phyloP scores from a whole-genome alignment of 2,113 vertebrate species.

The Paradoxurus hermaphroditus region DNA sequence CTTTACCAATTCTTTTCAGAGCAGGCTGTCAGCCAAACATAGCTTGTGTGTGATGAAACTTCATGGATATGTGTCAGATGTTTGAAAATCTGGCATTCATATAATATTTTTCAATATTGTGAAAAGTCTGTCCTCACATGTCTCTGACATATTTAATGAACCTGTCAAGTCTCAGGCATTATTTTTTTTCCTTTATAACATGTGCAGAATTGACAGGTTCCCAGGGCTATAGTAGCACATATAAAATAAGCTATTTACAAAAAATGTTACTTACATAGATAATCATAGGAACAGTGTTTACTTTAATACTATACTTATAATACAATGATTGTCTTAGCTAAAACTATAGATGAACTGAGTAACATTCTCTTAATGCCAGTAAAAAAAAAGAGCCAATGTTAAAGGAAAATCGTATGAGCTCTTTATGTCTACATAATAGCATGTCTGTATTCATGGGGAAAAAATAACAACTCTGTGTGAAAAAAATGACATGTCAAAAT shows the following conservation, averaged over 20 bases:
- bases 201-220: background rate
- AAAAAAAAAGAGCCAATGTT: background rate
- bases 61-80: conserved; percentile 26
- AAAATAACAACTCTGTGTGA: background rate
- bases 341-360: background rate
- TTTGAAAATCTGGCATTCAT: conserved; percentile 36
- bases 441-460: background rate
- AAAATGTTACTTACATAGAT: background rate
- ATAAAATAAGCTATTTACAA: background rate
- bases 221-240: background rate
- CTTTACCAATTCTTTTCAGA: background rate
- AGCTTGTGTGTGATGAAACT: background rate
- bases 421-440: background rate
- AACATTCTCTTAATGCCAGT: background rate
- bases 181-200: background rate
- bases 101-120: conserved; percentile 36
- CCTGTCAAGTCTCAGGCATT: background rate
- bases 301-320: background rate
- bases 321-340: background rate
- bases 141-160: conserved; percentile 40
- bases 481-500: background rate
- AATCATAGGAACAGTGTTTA: background rate
- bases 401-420: background rate
- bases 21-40: background rate
- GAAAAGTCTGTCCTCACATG: background rate